Conservation (phyloP, 2,888 invertebrate species). For the Hypolimnas misippus region DNA sequence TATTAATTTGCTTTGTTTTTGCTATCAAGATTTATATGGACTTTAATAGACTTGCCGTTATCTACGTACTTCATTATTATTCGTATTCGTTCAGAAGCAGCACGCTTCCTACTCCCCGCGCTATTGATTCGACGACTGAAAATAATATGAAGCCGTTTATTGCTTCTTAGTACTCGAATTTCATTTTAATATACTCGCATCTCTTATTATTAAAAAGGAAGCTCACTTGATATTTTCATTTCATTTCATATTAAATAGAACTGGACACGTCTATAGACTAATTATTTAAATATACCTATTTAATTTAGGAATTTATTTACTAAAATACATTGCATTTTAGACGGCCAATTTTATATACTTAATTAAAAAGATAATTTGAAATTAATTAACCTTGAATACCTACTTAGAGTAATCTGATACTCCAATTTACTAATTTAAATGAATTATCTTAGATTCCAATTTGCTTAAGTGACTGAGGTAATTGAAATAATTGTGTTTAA, state of each 20-base stretch:
- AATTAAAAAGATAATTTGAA: too few relatives aligned
- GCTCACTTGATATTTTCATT: too few relatives aligned
- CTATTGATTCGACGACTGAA: not conserved
- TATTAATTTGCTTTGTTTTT: conserved; percentile 6
- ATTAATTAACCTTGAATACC: too few relatives aligned
- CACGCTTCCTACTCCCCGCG: not conserved
- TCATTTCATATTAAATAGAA: too few relatives aligned
- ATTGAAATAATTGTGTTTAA: not conserved
- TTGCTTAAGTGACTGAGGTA: not conserved
- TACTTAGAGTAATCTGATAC: not conserved
- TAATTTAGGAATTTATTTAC: too few relatives aligned
- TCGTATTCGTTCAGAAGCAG: conserved; percentile 3
- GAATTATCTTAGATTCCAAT: not conserved
- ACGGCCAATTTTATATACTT: too few relatives aligned
- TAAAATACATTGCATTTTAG: too few relatives aligned
- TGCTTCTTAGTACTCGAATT: not conserved
- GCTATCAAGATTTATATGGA: conserved; percentile 5
- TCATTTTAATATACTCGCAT: not conserved
- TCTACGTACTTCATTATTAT: conserved; percentile 5
- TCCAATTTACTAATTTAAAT: not conserved
- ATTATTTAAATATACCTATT: too few relatives aligned
- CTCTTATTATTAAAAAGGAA: not conserved
- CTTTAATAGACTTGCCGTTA: conserved; percentile 1
- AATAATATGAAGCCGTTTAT: conserved; percentile 3
- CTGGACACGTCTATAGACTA: too few relatives aligned